These are phyloP conservation scores for Sisor rabdophorus DNA, from an alignment of 2,113 vertebrate genomes.

Conservation along the genomic window DNA sequence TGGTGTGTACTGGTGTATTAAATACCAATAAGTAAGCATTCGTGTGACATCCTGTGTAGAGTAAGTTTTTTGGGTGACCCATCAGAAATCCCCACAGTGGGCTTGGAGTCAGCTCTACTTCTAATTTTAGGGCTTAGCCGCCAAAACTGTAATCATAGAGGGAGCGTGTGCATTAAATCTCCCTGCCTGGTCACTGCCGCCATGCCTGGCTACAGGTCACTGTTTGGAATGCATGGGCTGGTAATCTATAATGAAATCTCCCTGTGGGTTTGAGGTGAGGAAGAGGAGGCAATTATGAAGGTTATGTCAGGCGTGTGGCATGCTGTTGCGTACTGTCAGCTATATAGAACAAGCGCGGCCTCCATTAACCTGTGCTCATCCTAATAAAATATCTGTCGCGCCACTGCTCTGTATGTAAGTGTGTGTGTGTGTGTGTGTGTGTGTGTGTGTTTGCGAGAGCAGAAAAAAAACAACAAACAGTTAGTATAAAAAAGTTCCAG, in stretches of 20 bases:
- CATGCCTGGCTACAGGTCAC: conserved; percentile 1
- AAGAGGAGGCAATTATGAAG: conserved; percentile 19
- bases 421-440: background rate
- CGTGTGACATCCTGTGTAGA: background rate
- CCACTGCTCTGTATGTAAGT: background rate
- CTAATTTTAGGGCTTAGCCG: background rate
- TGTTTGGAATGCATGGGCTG: conserved; percentile 1
- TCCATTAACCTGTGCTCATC: conserved; percentile 23
- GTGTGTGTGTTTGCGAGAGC: background rate
- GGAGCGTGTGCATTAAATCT: background rate
- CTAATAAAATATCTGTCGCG: conserved; percentile 7
- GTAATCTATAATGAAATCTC: conserved; percentile 40
- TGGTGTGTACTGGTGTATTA: background rate
- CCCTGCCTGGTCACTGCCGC: background rate
- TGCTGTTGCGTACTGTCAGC: background rate
- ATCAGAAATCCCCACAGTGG: background rate
- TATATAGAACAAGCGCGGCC: background rate
- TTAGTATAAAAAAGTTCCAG: conserved; percentile 10
- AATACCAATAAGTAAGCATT: background rate
- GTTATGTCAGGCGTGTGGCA: background rate
- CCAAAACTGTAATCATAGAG: background rate
- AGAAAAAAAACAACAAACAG: background rate
- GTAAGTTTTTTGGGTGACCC: background rate
- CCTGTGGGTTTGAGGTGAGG: conserved; percentile 14
- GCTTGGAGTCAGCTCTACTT: background rate